phyloP scores from a whole-genome alignment of 2,888 invertebrate species.

The Ceraclea dissimilis region DNA sequence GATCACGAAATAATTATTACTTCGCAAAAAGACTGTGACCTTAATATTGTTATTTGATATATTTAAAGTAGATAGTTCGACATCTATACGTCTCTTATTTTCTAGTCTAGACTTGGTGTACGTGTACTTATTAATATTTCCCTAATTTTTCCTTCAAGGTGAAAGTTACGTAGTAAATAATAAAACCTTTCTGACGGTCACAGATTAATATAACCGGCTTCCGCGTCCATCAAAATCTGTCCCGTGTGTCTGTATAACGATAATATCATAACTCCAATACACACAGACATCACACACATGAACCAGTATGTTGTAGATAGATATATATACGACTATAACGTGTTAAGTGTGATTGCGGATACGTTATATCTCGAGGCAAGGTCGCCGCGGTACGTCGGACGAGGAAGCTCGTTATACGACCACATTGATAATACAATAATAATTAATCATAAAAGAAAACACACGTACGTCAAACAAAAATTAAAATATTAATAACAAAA shows the following conservation, averaged over 20 bases:
- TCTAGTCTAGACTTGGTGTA: too few relatives aligned
- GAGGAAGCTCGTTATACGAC: slow-evolving; percentile 7
- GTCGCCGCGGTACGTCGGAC: slow-evolving; percentile 8
- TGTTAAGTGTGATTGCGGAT: slow-evolving; percentile 5
- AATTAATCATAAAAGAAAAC: too few relatives aligned
- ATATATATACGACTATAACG: background rate
- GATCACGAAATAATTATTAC: too few relatives aligned
- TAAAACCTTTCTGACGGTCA: slow-evolving; percentile 13
- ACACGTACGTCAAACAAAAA: too few relatives aligned
- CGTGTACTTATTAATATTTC: too few relatives aligned
- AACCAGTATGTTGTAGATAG: background rate
- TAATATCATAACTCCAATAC: too few relatives aligned
- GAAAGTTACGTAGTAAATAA: slow-evolving; percentile 18
- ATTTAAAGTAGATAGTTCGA: too few relatives aligned
- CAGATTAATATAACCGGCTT: slow-evolving; percentile 12
- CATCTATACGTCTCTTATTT: too few relatives aligned
- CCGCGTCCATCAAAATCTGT: slow-evolving; percentile 11
- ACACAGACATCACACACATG: background rate
- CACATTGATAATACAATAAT: slow-evolving; percentile 1
- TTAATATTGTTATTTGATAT: too few relatives aligned
- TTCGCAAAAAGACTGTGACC: too few relatives aligned
- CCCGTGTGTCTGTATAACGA: too few relatives aligned
- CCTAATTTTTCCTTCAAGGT: slow-evolving; percentile 13
- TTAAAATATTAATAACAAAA: too few relatives aligned
- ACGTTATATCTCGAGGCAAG: slow-evolving; percentile 16